Evolutionary conservation across 2,888 invertebrate species (phyloP), one percentile per base, ranked within the genome.

Genomic region (Hydroisotoma schaefferi): DNA sequence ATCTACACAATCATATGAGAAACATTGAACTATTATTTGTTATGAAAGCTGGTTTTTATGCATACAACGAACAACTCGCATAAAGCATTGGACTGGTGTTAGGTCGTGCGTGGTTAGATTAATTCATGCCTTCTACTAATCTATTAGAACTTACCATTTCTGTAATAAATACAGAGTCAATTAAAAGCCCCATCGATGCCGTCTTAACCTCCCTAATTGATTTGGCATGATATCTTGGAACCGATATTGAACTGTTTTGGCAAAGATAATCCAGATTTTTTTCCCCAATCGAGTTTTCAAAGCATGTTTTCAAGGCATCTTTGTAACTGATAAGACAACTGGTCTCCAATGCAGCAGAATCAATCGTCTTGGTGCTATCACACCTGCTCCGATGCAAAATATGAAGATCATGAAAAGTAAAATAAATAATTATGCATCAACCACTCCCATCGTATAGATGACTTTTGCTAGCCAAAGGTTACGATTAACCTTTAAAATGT

Each of bases 81-180:
- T n/a, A n/a, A n/a, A n/a, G n/a, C n/a, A n/a, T n/a, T n/a, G n/a
- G n/a, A n/a, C n/a, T n/a, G n/a, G n/a, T n/a, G n/a, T n/a, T n/a
- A n/a, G n/a, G n/a, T n/a, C n/a, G n/a, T n/a, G n/a, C n/a, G n/a
- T n/a, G n/a, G n/a, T n/a, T n/a, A n/a, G n/a, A n/a, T n/a, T n/a
- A n/a, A n/a, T n/a, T 43, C 20, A 18, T 43, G 6, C 6, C 20
- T 15, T 15, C 20, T 52, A 20, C 29, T 29, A 37, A 29, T 38
- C 52, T 2, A 37, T 12, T 10, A 52, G 22, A n/a, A n/a, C n/a
- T 6, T 44, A 59, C 55, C 25, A 59, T 59, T 29, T 20, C 49
- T 1, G 25, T 27, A 4, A 59, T 20, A 27, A 59, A 59, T 37
- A n/a, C 6, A 15, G 59, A 59, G 20, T 53, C 38, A 20, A 59